These are phyloP conservation scores for Pagetopsis macropterus DNA, from an alignment of 2,797 vertebrate genomes.

Conservation along the genomic window DNA sequence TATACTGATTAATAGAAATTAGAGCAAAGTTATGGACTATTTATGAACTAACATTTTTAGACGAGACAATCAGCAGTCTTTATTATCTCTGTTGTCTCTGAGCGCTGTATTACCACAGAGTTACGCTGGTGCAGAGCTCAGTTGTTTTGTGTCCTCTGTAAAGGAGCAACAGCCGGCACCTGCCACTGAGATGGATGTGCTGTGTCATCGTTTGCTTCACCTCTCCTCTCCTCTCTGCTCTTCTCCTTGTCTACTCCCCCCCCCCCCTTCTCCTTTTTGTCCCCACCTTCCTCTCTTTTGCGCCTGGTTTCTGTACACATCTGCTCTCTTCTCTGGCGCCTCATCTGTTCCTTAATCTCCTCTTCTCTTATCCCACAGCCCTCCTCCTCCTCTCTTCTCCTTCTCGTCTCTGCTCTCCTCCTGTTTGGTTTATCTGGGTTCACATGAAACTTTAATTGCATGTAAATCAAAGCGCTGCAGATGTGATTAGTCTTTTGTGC, in stretches of 20 bases:
- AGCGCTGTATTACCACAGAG: constrained; percentile 37
- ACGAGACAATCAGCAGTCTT: constrained; percentile 17
- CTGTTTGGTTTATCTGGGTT: constrained; percentile 65
- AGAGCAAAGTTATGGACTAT: constrained; percentile 34
- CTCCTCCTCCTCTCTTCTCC: constrained; percentile 10
- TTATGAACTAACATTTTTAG: constrained; percentile 54
- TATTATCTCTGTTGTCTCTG: constrained; percentile 20
- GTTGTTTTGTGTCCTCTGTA: constrained; percentile 61
- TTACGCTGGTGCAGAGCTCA: constrained; percentile 30
- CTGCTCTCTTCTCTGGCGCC: constrained; percentile 42
- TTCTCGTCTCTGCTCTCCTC: constrained; percentile 18
- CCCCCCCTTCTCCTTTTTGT: background rate
- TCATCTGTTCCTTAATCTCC: constrained; percentile 50
- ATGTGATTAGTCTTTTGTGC: constrained; percentile 78
- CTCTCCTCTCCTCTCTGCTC: constrained; percentile 32
- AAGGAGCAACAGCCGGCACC: constrained; percentile 73
- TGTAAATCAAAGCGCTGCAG: constrained; percentile 78
- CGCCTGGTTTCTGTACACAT: constrained; percentile 33
- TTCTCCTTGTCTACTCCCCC: constrained; percentile 7
- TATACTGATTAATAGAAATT: constrained; percentile 5
- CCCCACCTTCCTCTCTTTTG: constrained; percentile 21
- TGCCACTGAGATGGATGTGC: constrained; percentile 75
- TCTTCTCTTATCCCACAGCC: constrained; percentile 22
- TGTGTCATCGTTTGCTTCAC: constrained; percentile 72
- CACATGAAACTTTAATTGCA: constrained; percentile 79